These are phyloP conservation scores for Zoanthus sociatus DNA, from an alignment of 92 coral and sea anemone genomes.

Conservation along the genomic window DNA sequence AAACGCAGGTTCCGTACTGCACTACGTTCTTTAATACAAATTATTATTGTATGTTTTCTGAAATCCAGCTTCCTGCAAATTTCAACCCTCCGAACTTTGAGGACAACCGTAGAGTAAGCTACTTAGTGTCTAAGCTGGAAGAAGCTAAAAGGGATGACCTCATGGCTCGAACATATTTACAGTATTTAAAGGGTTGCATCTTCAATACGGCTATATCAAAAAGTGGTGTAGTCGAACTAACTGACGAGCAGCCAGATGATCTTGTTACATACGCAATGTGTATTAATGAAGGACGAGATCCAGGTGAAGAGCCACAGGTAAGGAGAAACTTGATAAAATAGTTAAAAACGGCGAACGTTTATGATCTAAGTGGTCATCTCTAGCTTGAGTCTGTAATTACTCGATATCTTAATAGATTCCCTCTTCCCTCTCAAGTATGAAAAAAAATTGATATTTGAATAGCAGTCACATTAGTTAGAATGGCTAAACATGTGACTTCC, in stretches of 20 bases:
- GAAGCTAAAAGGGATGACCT: constrained; percentile 33
- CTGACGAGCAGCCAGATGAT: constrained; percentile 33
- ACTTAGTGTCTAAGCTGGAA: constrained; percentile 20
- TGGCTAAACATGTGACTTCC: not conserved
- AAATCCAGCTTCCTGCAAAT: constrained; percentile 42
- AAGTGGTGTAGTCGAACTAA: constrained; percentile 5
- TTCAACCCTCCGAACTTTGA: constrained; percentile 36
- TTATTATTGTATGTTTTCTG: constrained; percentile 3
- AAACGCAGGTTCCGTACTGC: constrained; percentile 19
- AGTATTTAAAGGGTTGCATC: constrained; percentile 4
- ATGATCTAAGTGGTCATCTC: constrained; percentile 1
- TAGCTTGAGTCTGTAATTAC: constrained; percentile 4
- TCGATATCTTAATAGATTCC: constrained; percentile 23
- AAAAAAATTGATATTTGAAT: not conserved
- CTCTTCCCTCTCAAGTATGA: constrained; percentile 1
- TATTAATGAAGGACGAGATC: constrained; percentile 36
- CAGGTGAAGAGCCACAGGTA: constrained; percentile 45
- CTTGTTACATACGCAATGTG: constrained; percentile 18
- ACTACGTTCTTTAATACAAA: constrained; percentile 9
- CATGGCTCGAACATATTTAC: constrained; percentile 27
- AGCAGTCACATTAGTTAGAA: not conserved
- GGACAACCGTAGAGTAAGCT: constrained; percentile 31
- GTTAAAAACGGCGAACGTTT: not conserved
- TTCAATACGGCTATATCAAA: no score
- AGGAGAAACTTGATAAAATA: constrained; percentile 19